Conservation (phyloP, 1,140 invertebrate genomes). For the Ladona fulva region DNA sequence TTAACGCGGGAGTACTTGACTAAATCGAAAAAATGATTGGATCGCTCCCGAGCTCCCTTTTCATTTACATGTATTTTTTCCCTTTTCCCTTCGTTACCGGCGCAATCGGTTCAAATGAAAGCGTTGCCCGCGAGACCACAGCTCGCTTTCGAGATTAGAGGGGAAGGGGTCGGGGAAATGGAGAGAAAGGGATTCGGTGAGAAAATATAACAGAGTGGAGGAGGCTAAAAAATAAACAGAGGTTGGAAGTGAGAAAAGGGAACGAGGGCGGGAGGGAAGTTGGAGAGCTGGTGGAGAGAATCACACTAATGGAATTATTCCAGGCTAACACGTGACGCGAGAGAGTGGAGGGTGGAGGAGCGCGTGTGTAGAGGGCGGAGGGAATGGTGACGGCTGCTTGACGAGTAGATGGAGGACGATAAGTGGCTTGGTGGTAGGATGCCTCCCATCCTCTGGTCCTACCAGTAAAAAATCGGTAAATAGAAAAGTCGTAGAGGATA, state of each 20-base stretch:
- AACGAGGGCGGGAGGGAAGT: not conserved
- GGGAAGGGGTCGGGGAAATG: not conserved
- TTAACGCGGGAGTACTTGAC: no score
- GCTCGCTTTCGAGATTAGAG: not conserved
- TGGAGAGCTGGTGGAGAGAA: not conserved
- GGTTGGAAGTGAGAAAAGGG: constrained; percentile 16
- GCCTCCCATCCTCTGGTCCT: no score
- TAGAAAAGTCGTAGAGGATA: not conserved
- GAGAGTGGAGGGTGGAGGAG: constrained; percentile 19
- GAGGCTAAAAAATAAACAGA: not conserved
- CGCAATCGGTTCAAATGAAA: constrained; percentile 9
- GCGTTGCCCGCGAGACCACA: not conserved
- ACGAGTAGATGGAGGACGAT: constrained; percentile 16
- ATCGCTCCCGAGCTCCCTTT: not conserved
- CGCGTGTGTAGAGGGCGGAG: not conserved
- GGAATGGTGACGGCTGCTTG: constrained; percentile 19
- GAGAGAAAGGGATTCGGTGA: not conserved
- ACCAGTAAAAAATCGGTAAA: not conserved
- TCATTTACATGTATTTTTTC: not conserved
- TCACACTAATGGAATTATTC: not conserved
- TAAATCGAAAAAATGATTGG: no score
- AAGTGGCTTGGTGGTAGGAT: not conserved
- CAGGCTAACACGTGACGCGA: constrained; percentile 38
- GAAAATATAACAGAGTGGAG: not conserved
- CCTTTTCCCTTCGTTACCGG: not conserved